A percentile compares a stretch with the other conserved stretches of the same genome.
Conservation (phyloP, 2,113 vertebrate species). For the Ciconia maguari region DNA sequence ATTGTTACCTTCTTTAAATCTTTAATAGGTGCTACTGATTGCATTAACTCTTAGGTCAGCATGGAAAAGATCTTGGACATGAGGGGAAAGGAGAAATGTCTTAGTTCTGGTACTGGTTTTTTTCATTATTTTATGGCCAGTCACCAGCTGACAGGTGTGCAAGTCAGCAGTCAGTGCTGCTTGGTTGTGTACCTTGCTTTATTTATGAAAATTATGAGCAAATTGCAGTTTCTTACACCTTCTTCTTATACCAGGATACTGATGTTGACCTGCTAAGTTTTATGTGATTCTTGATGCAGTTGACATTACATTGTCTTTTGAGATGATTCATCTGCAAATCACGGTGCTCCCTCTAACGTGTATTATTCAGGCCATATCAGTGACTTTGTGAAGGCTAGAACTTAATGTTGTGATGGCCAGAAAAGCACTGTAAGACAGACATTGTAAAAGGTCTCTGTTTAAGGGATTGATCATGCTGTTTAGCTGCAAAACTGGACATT, state of each 20-base stretch:
- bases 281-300: not conserved
- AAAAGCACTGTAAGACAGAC: not conserved
- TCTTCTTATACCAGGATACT: not conserved
- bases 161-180: not conserved
- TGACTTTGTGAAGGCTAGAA: not conserved
- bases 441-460: not conserved
- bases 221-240: not conserved
- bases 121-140: not conserved
- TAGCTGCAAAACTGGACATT: not conserved
- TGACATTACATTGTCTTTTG: not conserved
- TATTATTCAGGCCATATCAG: not conserved
- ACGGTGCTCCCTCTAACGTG: not conserved
- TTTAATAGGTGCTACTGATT: not conserved
- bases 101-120: not conserved
- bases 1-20: constrained; percentile 8
- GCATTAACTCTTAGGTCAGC: not conserved
- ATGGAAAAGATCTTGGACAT: not conserved
- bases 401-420: not conserved
- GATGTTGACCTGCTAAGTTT: not conserved
- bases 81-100: not conserved
- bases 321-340: not conserved
- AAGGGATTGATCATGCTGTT: not conserved
- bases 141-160: not conserved
- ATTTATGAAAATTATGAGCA: not conserved
- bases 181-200: not conserved